Evolutionary conservation across 2,888 invertebrate genomes (phyloP), one percentile per base, ranked within the genome.

Genomic region (Pristionchus entomophagus): DNA sequence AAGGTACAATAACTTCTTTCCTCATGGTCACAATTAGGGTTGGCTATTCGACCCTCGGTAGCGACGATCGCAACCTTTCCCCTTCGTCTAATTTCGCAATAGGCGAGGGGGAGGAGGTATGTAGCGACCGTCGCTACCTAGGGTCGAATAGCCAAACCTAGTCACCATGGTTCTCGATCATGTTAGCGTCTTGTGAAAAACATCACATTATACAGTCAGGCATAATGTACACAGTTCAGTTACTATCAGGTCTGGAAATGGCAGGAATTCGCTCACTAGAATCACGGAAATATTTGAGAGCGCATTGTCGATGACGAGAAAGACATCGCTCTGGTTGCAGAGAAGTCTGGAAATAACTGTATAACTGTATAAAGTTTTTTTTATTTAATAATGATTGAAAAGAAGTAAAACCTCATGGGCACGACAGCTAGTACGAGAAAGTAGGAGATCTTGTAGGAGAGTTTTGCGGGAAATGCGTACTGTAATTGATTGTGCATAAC

Each of bases 381-480:
- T 12, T n/a, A n/a, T 45, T 41, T 45, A 45, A 19, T 12, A n/a
- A 12, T n/a, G n/a, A 53, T 53, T 3, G n/a, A n/a, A 32, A 19
- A 32, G 14, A 51, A 26, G 12, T 32, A 32, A 32, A n/a, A 78
- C 73, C 98, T 95, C 85, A 98, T 94, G 87, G 96, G 96, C 5
- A 98, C 96, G 94, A 98, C 96, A 22, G 96, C 95, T 93, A 97
- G 95, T 95, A 98, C 96, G 87, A 98, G 95, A 85, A 96, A 95
- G 93, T 98, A 97, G 0, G 99, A 97, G 93, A 97, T 96, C 86
- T 98, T 95, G 94, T 98, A 99, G 96, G 99, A 96, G 0, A 98
- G 97, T 90, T 99, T 95, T 3, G 96, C 96, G 0, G 97, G 97
- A 14, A 96, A 96, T 0, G 96, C 96, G 95, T 96, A 96, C 96